Evolutionary conservation across 2,797 vertebrate genomes (phyloP), one percentile per base, ranked within the genome.

Genomic region (Thalassophryne amazonica): DNA sequence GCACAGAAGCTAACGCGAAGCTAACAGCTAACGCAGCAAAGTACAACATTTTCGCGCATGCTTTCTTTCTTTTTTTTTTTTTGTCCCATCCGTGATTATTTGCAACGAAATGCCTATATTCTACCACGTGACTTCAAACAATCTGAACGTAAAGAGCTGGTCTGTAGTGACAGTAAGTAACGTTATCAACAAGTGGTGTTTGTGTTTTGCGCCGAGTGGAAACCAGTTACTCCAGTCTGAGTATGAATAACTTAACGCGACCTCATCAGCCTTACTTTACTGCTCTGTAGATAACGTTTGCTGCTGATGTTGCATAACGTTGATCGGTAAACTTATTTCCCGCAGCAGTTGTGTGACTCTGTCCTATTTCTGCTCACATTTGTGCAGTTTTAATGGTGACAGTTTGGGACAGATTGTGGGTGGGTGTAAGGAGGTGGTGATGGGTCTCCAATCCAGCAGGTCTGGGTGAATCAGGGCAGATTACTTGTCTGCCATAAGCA

Each of bases 401-500:
- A 61, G 64, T 39, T 36, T 29, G 31, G 53, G 66, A 56, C 70
- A 76, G 77, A 69, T 71, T 78, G 77, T 56, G 57, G 30, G 41
- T 54, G 54, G 35, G 47, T 39, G 57, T 47, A 57, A 50, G 42
- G 50, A 32, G 28, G 54, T 28, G 32, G n/a, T n/a, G 31, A 4
- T 43, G 61, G 63, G 51, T 72, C 36, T 62, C 25, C 53, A 69
- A 57, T 39, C 66, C 57, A 79, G 69, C 76, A 82, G 80, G 69
- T 76, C 45, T 50, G 55, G 53, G 81, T 88, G 86, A 89, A 74
- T 82, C 83, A 71, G 68, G 48, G 36, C 73, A 79, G 78, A 87
- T 84, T 78, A 68, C 51, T 73, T 68, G 54, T 60, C 69, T 36
- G n/a, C 34, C 53, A 61, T 80, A 86, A 89, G 78, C 77, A 41